Base-by-base conservation (phyloP, 1,140 invertebrate genomes). In the Diploscapter pachys region DNA sequence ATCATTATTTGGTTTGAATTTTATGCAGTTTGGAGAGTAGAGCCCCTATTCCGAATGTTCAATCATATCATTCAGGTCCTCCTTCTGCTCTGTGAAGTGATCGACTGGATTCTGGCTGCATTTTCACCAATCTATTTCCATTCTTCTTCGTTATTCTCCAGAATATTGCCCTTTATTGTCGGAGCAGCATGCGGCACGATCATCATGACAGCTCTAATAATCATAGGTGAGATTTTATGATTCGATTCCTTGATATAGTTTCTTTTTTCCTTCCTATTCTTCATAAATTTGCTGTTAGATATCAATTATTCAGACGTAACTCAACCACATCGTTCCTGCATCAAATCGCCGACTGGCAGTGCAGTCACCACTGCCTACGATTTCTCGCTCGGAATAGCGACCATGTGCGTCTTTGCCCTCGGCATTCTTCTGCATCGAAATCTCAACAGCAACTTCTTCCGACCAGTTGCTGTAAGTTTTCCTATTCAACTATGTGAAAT, bases 121-220 rank as follows among this genome's bases (percentile, higher is more conserved):
- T 74, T 62, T 51, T 74, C 66, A 6, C 73, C 73, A 48, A 63
- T 74, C 4, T 74, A 74, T 49, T 74, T 74, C 66, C 73, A 74
- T 65, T 57, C 68, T 49, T 74, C 73, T 3, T 56, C 63, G 49
- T 50, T 74, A 3, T 53, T 74, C 53, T 69, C 52, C 2, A 31
- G 73, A 9, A 66, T 74, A 4, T 52, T 74, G 13, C 73, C 73
- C 11, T 74, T 74, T 49, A 59, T 74, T 50, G 64, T 56, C 11
- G 73, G 73, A 53, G 64, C 55, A 5, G 53, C 64, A 31, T 74
- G 61, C 48, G 68, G 64, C 50, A n/a, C 54, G 11, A 69, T 69
- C 50, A 69, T 74, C 49, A 13, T 74, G 66, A 69, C 66, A n/a
- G 65, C 63, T 2, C n/a, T 74, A 11, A 9, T 69, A 9, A 62